phyloP scores from a whole-genome alignment of 2,888 invertebrate genomes.

The Amphipoea lucens region DNA sequence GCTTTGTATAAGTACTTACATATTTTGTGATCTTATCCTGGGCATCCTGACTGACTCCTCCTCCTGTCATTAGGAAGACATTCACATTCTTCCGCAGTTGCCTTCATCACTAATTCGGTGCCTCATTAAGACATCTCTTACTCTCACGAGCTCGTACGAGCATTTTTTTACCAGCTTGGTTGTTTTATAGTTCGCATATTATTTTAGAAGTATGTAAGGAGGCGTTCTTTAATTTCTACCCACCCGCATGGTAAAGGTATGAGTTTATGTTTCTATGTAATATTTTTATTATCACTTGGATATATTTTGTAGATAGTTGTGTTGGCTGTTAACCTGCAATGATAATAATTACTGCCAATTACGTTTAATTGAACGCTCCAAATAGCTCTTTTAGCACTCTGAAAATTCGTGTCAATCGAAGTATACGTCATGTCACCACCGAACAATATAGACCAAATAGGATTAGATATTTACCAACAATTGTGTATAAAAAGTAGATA shows the following conservation, averaged over 20 bases:
- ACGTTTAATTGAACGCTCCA: constrained; percentile 62
- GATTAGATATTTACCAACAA: constrained; percentile 24
- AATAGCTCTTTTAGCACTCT: constrained; percentile 43
- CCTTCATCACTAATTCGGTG: constrained; percentile 18
- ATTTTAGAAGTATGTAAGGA: background rate
- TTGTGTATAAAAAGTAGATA: constrained; percentile 25
- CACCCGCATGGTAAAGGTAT: background rate
- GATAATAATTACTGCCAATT: constrained; percentile 69
- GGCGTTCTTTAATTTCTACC: background rate
- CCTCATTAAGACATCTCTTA: constrained; percentile 12
- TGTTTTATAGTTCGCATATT: constrained; percentile 4
- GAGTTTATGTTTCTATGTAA: background rate
- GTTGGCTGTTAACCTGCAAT: constrained; percentile 56
- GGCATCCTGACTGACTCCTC: background rate
- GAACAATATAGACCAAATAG: constrained; percentile 6
- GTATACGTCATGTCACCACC: constrained; percentile 2
- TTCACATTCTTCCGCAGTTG: constrained; percentile 14
- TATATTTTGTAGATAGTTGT: constrained; percentile 36
- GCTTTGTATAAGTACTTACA: constrained; percentile 21
- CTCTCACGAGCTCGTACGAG: too few species aligned
- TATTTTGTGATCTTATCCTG: constrained; percentile 15
- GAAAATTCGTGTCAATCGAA: constrained; percentile 31
- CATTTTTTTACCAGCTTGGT: constrained; percentile 18
- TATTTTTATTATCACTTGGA: constrained; percentile 4
- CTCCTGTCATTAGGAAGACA: constrained; percentile 37